These are phyloP conservation scores for Xestia sexstrigata DNA, from an alignment of 2,888 invertebrate species.

Conservation along the genomic window DNA sequence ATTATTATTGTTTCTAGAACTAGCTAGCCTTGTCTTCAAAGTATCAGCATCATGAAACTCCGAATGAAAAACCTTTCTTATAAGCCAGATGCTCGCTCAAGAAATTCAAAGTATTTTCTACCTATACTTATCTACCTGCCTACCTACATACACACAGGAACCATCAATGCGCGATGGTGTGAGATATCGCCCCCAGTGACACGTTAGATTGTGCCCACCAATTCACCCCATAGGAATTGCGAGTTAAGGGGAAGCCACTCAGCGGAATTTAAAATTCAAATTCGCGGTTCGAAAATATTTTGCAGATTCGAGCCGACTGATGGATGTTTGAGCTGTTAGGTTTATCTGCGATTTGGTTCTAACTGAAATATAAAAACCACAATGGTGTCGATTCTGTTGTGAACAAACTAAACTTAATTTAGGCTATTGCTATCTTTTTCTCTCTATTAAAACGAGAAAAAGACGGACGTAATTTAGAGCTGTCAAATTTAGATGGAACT, in stretches of 20 bases:
- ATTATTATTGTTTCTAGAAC: not conserved
- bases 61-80: conserved; percentile 13
- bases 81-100: not conserved
- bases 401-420: too few species aligned
- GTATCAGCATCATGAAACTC: not conserved
- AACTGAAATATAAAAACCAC: not conserved
- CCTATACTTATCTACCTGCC: not conserved
- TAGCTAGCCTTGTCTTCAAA: not conserved
- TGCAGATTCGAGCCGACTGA: not conserved
- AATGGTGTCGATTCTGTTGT: too few species aligned
- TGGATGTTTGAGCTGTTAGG: not conserved
- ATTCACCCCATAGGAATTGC: conserved; percentile 62
- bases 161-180: conserved; percentile 36
- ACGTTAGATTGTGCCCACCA: conserved; percentile 62
- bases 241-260: conserved; percentile 56
- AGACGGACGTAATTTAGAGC: too few species aligned
- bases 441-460: too few species aligned
- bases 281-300: conserved; percentile 44
- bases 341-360: not conserved
- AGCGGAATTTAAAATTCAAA: conserved; percentile 58
- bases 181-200: conserved; percentile 55
- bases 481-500: too few species aligned
- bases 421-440: too few species aligned
- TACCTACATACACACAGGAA: conserved; percentile 12
- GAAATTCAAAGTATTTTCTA: conserved; percentile 29